Evolutionary conservation across 2,888 invertebrate species (phyloP).

Genomic region (Daptonema setosum): DNA sequence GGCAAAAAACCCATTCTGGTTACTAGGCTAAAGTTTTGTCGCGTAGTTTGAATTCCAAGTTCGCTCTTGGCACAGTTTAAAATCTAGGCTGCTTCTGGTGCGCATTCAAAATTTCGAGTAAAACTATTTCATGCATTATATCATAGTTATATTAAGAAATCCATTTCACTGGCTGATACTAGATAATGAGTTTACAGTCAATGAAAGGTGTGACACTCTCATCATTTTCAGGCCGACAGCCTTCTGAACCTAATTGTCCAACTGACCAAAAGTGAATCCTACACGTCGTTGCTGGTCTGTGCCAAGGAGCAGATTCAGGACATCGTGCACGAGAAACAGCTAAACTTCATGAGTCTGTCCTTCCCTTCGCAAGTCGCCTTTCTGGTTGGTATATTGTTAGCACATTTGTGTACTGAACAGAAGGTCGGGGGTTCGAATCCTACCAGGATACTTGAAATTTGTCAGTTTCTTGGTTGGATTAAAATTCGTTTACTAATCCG

Average conservation of each 20-base stretch:
- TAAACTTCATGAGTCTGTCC: conserved; percentile 8
- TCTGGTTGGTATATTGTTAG: conserved; percentile 11
- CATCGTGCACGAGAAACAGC: background rate
- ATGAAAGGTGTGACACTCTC: too few species aligned
- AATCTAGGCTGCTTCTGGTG: too few species aligned
- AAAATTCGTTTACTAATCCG: background rate
- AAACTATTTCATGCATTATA: too few species aligned
- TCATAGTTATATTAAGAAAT: too few species aligned
- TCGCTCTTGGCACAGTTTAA: too few species aligned
- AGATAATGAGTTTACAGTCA: too few species aligned
- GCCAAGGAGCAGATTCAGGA: background rate
- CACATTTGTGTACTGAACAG: background rate
- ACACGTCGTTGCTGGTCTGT: background rate
- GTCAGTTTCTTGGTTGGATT: background rate
- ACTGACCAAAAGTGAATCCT: background rate
- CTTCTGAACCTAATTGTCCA: background rate
- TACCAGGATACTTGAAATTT: too few species aligned
- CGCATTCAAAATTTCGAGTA: too few species aligned
- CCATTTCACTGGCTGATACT: too few species aligned
- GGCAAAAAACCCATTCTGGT: too few species aligned
- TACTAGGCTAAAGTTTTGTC: too few species aligned
- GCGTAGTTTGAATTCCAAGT: too few species aligned
- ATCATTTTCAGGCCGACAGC: background rate
- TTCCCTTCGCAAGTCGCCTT: conserved; percentile 10
- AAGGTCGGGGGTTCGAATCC: background rate